Conservation (phyloP, 2,113 vertebrate genomes). For the Ariopsis seemanni region DNA sequence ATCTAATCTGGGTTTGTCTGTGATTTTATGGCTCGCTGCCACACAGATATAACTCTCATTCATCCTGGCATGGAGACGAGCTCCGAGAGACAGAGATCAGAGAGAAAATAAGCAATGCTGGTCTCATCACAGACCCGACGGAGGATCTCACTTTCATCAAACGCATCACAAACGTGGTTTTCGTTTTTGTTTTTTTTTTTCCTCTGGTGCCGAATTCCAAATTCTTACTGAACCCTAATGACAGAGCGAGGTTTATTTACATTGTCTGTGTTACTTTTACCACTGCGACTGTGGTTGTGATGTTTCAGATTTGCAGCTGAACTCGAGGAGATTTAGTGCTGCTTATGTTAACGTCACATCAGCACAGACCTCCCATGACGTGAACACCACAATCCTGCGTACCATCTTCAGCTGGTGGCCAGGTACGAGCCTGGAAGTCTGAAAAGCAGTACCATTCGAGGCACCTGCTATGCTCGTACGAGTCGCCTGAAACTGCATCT, state of each 20-base stretch:
- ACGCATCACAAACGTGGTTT: not conserved
- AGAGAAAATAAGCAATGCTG: not conserved
- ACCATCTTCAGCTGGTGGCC: not conserved
- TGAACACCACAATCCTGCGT: not conserved
- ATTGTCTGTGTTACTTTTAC: not conserved
- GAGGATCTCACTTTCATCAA: constrained; percentile 18
- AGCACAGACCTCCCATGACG: not conserved
- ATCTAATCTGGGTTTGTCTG: constrained; percentile 13
- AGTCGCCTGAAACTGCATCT: not conserved
- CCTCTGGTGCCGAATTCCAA: not conserved
- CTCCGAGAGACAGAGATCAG: constrained; percentile 14
- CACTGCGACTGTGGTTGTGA: not conserved
- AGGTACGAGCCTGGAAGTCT: not conserved
- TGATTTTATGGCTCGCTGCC: constrained; percentile 19
- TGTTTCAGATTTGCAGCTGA: not conserved
- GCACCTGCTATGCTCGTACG: constrained; percentile 30
- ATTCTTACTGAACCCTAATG: not conserved
- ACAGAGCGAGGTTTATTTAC: not conserved
- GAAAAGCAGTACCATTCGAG: not conserved
- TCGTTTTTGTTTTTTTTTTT: too few species aligned
- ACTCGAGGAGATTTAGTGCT: not conserved
- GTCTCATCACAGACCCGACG: constrained; percentile 4
- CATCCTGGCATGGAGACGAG: not conserved
- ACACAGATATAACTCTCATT: constrained; percentile 21
- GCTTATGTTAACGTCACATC: not conserved